Percentiles rank a stretch among this genome's conserved stretches.
Evolutionary conservation across 2,113 vertebrate genomes (phyloP).

Genomic region (Chrysochloris asiatica): DNA sequence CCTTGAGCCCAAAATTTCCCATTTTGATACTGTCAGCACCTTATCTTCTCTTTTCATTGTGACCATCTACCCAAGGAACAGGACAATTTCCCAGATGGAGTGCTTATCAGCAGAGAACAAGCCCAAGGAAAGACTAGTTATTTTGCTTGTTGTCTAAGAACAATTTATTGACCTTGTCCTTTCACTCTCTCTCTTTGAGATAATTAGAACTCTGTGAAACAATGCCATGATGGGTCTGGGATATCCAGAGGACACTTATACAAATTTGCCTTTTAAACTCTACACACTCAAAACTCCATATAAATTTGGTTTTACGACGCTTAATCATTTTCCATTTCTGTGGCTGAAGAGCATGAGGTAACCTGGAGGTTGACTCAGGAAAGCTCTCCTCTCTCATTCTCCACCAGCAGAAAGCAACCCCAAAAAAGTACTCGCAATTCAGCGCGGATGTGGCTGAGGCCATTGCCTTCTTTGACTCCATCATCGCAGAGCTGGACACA

Average conservation of each 20-base stretch:
- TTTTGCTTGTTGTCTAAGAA: not conserved
- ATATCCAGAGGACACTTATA: not conserved
- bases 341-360: not conserved
- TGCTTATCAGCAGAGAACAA: not conserved
- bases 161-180: not conserved
- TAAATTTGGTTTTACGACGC: not conserved
- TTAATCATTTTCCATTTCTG: not conserved
- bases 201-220: not conserved
- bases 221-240: rapidly evolving
- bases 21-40: too few species aligned
- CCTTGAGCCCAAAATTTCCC: not conserved
- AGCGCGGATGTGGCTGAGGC: slow-evolving; percentile 90
- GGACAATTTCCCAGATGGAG: too few species aligned
- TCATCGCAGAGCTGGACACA: slow-evolving; percentile 93
- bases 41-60: too few species aligned
- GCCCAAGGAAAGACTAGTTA: not conserved
- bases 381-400: not conserved
- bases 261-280: not conserved
- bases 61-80: not conserved
- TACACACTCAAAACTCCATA: not conserved
- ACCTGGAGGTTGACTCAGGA: not conserved
- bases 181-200: not conserved
- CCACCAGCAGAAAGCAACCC: slow-evolving; percentile 66
- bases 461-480: slow-evolving; percentile 92
- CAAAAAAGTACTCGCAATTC: slow-evolving; percentile 74